These are phyloP conservation scores for Trogon surrucura DNA, from an alignment of 2,113 vertebrate species.

Conservation along the genomic window DNA sequence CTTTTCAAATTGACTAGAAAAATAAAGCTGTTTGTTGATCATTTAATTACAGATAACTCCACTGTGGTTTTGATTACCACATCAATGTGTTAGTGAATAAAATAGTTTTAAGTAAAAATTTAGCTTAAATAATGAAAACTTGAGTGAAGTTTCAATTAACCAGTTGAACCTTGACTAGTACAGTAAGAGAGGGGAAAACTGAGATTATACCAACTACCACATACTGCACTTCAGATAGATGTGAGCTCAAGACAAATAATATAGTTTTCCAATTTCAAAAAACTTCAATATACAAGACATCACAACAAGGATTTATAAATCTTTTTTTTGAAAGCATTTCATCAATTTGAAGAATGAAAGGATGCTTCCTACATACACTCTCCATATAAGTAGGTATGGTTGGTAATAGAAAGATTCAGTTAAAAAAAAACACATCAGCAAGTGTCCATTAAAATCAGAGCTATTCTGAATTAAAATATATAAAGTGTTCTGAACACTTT, in stretches of 20 bases:
- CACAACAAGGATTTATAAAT: neutral
- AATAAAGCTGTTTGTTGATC: neutral
- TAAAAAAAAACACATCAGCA: neutral
- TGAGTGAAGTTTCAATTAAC: neutral
- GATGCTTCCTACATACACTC: neutral
- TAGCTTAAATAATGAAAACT: neutral
- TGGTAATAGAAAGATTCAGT: neutral
- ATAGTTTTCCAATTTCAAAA: neutral
- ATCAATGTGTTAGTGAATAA: neutral
- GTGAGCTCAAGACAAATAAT: neutral
- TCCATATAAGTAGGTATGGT: neutral
- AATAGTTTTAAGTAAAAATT: neutral
- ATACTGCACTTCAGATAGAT: neutral
- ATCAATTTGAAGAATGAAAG: neutral
- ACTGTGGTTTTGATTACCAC: neutral
- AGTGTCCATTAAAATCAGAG: neutral
- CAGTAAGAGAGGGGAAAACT: neutral
- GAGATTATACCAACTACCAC: neutral
- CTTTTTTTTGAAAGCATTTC: neutral
- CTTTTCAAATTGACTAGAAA: neutral
- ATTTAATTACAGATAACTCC: neutral
- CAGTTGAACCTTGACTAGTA: neutral
- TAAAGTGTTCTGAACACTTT: neutral
- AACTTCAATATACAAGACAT: neutral
- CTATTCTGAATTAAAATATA: neutral